Percentiles rank a stretch among this genome's conserved stretches.
These are phyloP conservation scores for Lepus townsendii DNA, from an alignment of 2,797 vertebrate species.

Conservation along the genomic window DNA sequence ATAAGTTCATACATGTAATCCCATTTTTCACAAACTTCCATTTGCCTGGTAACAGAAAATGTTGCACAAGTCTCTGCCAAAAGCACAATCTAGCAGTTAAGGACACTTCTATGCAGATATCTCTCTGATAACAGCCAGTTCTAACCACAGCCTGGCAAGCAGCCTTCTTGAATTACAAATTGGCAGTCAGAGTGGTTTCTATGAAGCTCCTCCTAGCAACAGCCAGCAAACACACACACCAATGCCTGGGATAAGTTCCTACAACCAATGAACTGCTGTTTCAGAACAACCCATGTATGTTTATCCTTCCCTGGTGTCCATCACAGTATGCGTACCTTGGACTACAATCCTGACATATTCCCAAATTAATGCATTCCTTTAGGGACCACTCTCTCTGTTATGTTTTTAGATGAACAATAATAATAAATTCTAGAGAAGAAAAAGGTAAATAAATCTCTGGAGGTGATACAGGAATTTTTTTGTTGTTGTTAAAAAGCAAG, in stretches of 20 bases:
- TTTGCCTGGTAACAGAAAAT: background rate
- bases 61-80: background rate
- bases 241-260: background rate
- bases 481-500: background rate
- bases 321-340: background rate
- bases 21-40: no score
- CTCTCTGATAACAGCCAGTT: background rate
- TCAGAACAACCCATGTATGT: background rate
- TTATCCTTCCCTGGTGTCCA: background rate
- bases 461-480: background rate
- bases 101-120: no score
- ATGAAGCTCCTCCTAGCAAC: background rate
- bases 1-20: no score
- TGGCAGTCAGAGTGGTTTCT: background rate
- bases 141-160: background rate
- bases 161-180: background rate
- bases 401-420: background rate
- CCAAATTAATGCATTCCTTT: background rate
- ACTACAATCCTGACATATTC: background rate
- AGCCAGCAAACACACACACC: no score
- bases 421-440: background rate
- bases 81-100: background rate
- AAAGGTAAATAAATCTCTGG: slow-evolving; percentile 14
- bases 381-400: background rate
- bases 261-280: background rate